phyloP scores from a whole-genome alignment of 2,888 invertebrate species.

The Apamea anceps region DNA sequence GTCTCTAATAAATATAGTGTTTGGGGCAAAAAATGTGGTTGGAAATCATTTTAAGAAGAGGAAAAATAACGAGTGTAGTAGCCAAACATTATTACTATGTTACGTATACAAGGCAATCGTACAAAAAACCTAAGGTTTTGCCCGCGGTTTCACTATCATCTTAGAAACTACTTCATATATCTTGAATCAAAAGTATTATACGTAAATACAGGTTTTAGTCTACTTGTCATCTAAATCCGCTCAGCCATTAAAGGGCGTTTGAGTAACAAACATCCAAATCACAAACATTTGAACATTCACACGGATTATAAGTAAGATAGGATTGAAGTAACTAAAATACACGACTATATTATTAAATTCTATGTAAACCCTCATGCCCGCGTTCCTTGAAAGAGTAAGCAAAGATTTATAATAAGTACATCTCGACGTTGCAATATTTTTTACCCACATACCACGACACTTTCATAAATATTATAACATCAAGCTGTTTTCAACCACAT shows the following conservation, averaged over 20 bases:
- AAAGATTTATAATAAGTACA: no score
- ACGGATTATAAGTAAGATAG: background rate
- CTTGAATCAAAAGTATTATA: background rate
- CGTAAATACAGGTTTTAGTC: background rate
- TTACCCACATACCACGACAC: background rate
- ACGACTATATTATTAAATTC: no score
- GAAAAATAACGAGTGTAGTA: background rate
- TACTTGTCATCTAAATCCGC: background rate
- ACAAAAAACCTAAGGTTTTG: background rate
- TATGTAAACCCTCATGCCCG: no score
- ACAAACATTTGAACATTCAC: background rate
- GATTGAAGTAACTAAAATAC: no score
- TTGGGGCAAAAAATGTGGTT: conserved; percentile 29
- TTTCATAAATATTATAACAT: background rate
- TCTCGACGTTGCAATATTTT: background rate
- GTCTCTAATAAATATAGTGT: conserved; percentile 55
- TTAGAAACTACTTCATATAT: background rate
- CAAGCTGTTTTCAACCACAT: no score
- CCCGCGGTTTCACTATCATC: background rate
- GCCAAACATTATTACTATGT: background rate
- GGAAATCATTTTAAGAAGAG: background rate
- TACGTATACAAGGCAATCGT: background rate
- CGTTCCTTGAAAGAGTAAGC: no score
- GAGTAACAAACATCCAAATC: background rate
- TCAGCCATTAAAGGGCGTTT: background rate